A percentile compares a stretch with the other conserved stretches of the same genome.
phyloP scores from a whole-genome alignment of 2,888 invertebrate species.

The Stenolophus ochropezus region DNA sequence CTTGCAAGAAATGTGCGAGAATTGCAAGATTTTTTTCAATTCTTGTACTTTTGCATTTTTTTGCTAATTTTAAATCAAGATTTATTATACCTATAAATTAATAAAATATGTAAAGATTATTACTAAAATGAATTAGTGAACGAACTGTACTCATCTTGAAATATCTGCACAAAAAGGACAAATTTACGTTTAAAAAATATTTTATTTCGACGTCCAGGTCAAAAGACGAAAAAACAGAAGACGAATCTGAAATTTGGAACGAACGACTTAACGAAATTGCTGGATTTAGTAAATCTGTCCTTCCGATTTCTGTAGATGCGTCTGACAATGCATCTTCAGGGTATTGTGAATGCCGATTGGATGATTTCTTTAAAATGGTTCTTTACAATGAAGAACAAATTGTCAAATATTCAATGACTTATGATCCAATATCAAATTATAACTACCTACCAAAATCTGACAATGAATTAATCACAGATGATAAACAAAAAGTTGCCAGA shows the following conservation, averaged over 20 bases:
- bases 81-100: too few species aligned
- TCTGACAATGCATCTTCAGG: not conserved
- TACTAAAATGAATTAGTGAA: too few species aligned
- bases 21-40: too few species aligned
- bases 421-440: constrained; percentile 25
- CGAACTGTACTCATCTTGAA: too few species aligned
- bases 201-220: too few species aligned
- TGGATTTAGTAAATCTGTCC: not conserved
- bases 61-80: too few species aligned
- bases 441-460: not conserved
- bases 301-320: not conserved
- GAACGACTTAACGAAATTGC: not conserved
- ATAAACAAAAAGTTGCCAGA: not conserved
- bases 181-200: too few species aligned
- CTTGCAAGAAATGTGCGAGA: too few species aligned
- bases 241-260: not conserved
- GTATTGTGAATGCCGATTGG: constrained; percentile 7
- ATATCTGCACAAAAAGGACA: too few species aligned
- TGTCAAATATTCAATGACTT: constrained; percentile 6
- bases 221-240: not conserved
- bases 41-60: too few species aligned
- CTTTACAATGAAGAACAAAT: not conserved
- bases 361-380: constrained; percentile 39
- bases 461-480: not conserved
- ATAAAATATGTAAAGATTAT: too few species aligned